Conservation (phyloP, 1,140 invertebrate genomes). For the Diuraphis noxia region DNA sequence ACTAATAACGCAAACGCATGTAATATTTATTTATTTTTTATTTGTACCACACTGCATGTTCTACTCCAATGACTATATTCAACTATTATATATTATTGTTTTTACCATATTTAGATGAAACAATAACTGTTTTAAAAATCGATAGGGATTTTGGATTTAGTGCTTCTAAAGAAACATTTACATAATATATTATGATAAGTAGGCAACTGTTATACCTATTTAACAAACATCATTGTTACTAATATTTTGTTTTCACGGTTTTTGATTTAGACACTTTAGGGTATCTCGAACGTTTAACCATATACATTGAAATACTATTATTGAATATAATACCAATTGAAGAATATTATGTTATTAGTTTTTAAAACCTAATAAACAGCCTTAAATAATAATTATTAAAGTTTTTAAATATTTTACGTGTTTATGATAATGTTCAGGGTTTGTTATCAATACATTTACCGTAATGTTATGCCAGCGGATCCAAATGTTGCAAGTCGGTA, state of each 20-base stretch:
- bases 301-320: background rate
- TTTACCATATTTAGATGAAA: background rate
- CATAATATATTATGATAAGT: slow-evolving; percentile 4
- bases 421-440: background rate
- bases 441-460: background rate
- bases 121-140: background rate
- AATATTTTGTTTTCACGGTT: slow-evolving; percentile 8
- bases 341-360: background rate
- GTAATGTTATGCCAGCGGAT: background rate
- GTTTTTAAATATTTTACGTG: background rate
- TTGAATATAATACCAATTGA: too few species aligned
- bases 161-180: background rate
- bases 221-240: background rate
- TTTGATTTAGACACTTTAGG: background rate
- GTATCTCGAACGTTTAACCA: background rate
- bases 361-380: background rate
- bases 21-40: background rate
- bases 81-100: background rate
- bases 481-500: background rate
- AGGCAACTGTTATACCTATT: background rate
- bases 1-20: background rate
- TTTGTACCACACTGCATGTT: background rate
- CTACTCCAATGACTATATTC: background rate
- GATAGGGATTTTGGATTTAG: background rate
- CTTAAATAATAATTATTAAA: background rate